These are phyloP conservation scores for Drosophila engyochracea DNA, from an alignment of 2,888 invertebrate species.

Conservation along the genomic window DNA sequence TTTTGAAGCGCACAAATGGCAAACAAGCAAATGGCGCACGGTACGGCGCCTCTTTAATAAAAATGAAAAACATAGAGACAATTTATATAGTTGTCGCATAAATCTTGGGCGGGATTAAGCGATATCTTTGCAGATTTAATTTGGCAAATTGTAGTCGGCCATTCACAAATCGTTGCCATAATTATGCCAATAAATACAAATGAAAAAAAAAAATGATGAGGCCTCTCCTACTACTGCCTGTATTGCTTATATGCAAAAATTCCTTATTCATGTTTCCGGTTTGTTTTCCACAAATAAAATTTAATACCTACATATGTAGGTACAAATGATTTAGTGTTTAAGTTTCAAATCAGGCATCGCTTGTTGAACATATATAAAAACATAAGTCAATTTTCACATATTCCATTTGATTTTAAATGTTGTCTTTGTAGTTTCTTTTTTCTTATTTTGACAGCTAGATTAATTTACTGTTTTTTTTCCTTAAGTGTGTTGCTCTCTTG, in stretches of 20 bases:
- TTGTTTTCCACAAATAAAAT: conserved; percentile 25
- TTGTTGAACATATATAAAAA: conserved; percentile 4
- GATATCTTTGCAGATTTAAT: conserved; percentile 33
- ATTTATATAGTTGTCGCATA: conserved; percentile 54
- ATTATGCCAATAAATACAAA: conserved; percentile 45
- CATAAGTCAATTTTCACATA: conserved; percentile 8
- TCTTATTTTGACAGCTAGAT: conserved; percentile 21
- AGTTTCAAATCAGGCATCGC: not conserved
- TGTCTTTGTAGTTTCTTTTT: not conserved
- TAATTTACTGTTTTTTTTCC: conserved; percentile 2
- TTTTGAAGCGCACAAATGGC: conserved; percentile 32
- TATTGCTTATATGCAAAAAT: conserved; percentile 15
- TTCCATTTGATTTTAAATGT: not conserved
- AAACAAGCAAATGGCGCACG: conserved; percentile 32
- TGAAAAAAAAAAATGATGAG: conserved; percentile 9
- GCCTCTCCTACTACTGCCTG: not conserved
- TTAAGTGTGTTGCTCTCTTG: not conserved
- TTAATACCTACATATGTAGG: not conserved
- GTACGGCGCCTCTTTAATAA: conserved; percentile 55
- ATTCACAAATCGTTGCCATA: conserved; percentile 63
- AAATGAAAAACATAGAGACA: conserved; percentile 24
- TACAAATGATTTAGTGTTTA: conserved; percentile 2
- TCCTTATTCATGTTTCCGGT: conserved; percentile 37
- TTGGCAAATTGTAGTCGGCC: conserved; percentile 51
- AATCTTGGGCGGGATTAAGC: conserved; percentile 58